Evolutionary conservation across 2,888 invertebrate species (phyloP).

Genomic region (Lasius platythorax): DNA sequence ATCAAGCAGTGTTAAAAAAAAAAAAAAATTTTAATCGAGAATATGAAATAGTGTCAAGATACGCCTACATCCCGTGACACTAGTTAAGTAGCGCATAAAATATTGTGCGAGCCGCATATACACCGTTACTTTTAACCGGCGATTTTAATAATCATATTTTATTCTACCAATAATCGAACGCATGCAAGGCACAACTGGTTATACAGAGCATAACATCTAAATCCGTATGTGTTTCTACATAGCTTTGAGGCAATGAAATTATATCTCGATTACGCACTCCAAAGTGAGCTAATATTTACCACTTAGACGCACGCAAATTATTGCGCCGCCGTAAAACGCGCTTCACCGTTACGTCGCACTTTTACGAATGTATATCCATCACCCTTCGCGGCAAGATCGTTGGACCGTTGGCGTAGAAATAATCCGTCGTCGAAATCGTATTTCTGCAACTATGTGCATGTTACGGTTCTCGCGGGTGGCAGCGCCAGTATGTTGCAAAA

Average conservation of each 20-base stretch:
- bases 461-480: conserved; percentile 73
- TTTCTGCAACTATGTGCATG: conserved; percentile 49
- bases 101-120: not conserved
- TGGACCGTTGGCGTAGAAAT: conserved; percentile 43
- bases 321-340: conserved; percentile 27
- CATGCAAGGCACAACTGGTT: conserved; percentile 34
- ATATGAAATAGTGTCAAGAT: conserved; percentile 26
- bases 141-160: conserved; percentile 28
- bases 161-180: conserved; percentile 12
- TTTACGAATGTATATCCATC: conserved; percentile 13
- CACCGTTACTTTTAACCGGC: conserved; percentile 8
- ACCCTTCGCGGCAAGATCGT: conserved; percentile 46
- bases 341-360: conserved; percentile 50
- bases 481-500: conserved; percentile 55
- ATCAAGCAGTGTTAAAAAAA: not conserved
- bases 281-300: conserved; percentile 29
- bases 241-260: conserved; percentile 29
- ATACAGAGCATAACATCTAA: conserved; percentile 12
- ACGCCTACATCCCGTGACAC: not conserved
- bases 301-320: conserved; percentile 38
- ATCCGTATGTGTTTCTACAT: conserved; percentile 22
- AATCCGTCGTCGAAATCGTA: conserved; percentile 58
- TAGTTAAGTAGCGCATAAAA: conserved; percentile 28
- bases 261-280: conserved; percentile 35
- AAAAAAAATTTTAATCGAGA: conserved; percentile 9